These are phyloP conservation scores for Sparidentex hasta DNA, from an alignment of 2,797 vertebrate species.

Conservation along the genomic window DNA sequence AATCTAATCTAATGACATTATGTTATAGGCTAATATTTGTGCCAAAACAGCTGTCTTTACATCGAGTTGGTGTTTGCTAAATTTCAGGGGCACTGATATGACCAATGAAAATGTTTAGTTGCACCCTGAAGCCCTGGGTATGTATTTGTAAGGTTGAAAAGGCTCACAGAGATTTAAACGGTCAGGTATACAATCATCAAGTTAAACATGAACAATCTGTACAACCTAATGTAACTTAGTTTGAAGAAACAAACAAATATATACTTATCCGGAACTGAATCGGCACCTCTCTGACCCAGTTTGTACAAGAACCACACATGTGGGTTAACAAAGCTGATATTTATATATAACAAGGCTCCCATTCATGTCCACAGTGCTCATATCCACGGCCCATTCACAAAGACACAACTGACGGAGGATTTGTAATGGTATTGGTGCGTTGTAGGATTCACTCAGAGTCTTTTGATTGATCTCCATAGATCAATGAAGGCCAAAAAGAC, in stretches of 20 bases:
- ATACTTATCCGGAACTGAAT: background rate
- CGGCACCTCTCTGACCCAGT: constrained; percentile 3
- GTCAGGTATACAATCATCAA: no score
- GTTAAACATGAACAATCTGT: background rate
- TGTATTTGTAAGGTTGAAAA: background rate
- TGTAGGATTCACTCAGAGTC: constrained; percentile 1
- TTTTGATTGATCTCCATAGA: constrained; percentile 1
- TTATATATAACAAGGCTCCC: constrained; percentile 16
- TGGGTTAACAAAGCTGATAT: constrained; percentile 26
- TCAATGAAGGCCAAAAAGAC: background rate
- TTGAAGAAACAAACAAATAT: constrained; percentile 1
- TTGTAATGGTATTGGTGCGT: background rate
- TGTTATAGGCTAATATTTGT: no score
- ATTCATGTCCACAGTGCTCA: constrained; percentile 9
- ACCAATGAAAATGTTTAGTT: no score
- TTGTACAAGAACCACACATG: constrained; percentile 21
- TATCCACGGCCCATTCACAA: background rate
- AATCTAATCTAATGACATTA: no score
- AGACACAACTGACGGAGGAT: background rate
- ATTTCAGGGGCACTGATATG: no score
- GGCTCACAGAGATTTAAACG: no score
- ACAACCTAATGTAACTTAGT: background rate
- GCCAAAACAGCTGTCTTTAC: no score
- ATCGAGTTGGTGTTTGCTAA: no score
- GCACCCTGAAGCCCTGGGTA: no score